These are phyloP conservation scores for Eutolmus rufibarbis DNA, from an alignment of 2,888 invertebrate species.

Conservation along the genomic window DNA sequence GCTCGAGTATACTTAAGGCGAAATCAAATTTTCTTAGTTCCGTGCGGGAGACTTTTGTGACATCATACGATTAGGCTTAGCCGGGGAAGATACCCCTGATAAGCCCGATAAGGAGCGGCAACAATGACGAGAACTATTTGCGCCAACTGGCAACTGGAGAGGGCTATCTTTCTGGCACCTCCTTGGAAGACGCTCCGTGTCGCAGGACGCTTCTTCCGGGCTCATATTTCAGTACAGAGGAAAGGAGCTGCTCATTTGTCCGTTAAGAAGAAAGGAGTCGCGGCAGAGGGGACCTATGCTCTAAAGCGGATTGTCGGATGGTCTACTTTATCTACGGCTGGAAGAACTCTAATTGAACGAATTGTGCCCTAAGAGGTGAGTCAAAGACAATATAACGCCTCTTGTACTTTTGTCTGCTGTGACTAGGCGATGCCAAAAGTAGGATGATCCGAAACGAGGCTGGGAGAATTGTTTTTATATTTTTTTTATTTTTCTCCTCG, in stretches of 20 bases:
- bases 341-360: slow-evolving; percentile 8
- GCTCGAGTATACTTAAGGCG: neutral
- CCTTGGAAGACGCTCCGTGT: neutral
- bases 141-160: neutral
- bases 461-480: neutral
- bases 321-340: neutral
- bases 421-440: neutral
- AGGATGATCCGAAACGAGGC: neutral
- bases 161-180: neutral
- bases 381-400: neutral
- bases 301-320: slow-evolving; percentile 1
- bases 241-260: slow-evolving; percentile 6
- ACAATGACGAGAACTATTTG: slow-evolving; percentile 8
- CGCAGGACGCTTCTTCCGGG: neutral
- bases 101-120: neutral
- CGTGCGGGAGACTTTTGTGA: neutral
- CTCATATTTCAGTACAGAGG: slow-evolving; percentile 2
- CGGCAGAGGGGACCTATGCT: neutral
- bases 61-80: neutral
- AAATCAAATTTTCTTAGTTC: slow-evolving; percentile 18
- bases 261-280: neutral
- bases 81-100: neutral
- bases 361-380: neutral
- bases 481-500: neutral
- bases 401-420: neutral